phyloP scores from a whole-genome alignment of 37 sponge, comb jelly and placozoan genomes.

The Axinella damicornis region DNA sequence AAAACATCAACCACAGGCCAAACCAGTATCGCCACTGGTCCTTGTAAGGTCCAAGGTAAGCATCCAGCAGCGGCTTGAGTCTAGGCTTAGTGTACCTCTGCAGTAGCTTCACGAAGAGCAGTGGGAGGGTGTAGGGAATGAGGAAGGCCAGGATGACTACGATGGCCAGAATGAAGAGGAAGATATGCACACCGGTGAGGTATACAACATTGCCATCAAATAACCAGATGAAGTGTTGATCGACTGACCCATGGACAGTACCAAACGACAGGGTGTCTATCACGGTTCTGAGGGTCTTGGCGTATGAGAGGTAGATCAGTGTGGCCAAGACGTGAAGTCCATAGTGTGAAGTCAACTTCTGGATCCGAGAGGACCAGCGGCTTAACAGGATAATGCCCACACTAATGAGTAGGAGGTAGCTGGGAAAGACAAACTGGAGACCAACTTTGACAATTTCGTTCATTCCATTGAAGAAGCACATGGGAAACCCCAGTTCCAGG shows the following conservation, averaged over 20 bases:
- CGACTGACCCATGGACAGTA: neutral
- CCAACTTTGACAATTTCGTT: slow-evolving; percentile 48
- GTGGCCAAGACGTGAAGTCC: slow-evolving; percentile 54
- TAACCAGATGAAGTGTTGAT: slow-evolving; percentile 22
- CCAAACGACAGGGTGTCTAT: slow-evolving; percentile 32
- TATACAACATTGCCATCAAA: slow-evolving; percentile 38
- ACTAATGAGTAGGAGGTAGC: slow-evolving; percentile 56
- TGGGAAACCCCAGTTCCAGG: slow-evolving; percentile 58
- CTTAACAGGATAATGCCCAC: slow-evolving; percentile 24
- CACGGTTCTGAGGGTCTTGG: slow-evolving; percentile 45
- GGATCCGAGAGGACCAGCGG: slow-evolving; percentile 5
- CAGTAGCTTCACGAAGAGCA: slow-evolving; percentile 21
- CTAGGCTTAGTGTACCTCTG: neutral
- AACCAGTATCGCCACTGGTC: slow-evolving; percentile 57
- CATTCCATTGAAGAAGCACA: slow-evolving; percentile 80
- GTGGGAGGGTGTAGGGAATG: slow-evolving; percentile 9
- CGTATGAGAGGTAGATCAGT: slow-evolving; percentile 49
- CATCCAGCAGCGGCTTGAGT: slow-evolving; percentile 41
- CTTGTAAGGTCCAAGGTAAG: slow-evolving; percentile 46
- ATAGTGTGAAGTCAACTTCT: neutral
- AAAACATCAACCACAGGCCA: slow-evolving; percentile 30
- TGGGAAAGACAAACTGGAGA: slow-evolving; percentile 66
- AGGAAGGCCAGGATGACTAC: slow-evolving; percentile 12
- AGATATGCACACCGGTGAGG: neutral
- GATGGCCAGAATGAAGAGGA: slow-evolving; percentile 17